Evolutionary conservation across 1,140 invertebrate species (phyloP), one percentile per base, ranked within the genome.

Genomic region (Tachypleus tridentatus): DNA sequence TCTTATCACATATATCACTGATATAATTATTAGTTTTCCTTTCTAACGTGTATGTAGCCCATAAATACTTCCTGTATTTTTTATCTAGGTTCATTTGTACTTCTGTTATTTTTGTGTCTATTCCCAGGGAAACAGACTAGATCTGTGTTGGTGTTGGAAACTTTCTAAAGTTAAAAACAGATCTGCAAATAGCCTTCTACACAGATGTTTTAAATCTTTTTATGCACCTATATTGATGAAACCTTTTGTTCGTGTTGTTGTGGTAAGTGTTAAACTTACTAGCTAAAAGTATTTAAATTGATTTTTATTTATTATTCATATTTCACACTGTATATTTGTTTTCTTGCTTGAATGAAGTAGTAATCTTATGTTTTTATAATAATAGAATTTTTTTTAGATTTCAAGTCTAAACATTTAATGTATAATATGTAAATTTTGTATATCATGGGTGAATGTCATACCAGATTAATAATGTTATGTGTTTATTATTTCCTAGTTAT

Each of bases 171-270:
- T 7, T 68, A 65, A 74, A n/a, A 29, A 29, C 29, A 29, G 29
- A 29, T 29, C 29, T 29, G 29, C 29, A 10, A 86, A 93, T 65
- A 89, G 91, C 52, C 78, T 91, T 48, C 79, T 98, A 49, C 95
- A 89, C 76, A 86, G 86, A 73, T 82, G 95, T 67, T 91, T 97
- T 75, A 88, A 89, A 65, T 80, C 86, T 64, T 80, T 86, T 49
- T 98, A 97, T 76, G 88, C 93, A 4, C 91, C 92, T 3, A 82
- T 89, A 71, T 76, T 98, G 1, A 85, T 97, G 63, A 70, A 72
- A 59, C 64, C 70, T 62, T 65, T 11, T 50, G 67, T 71, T 29
- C 65, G 72, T 56, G 66, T 67, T 7, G 9, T 73, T 58, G 69
- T 72, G 52, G 61, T 71, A 63, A 64, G 79, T 89, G 49, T 79